Percentiles rank a stretch among this genome's conserved stretches.
These are phyloP conservation scores for Poeciliopsis paucimaculata DNA, from an alignment of 2,797 vertebrate species.

Conservation along the genomic window DNA sequence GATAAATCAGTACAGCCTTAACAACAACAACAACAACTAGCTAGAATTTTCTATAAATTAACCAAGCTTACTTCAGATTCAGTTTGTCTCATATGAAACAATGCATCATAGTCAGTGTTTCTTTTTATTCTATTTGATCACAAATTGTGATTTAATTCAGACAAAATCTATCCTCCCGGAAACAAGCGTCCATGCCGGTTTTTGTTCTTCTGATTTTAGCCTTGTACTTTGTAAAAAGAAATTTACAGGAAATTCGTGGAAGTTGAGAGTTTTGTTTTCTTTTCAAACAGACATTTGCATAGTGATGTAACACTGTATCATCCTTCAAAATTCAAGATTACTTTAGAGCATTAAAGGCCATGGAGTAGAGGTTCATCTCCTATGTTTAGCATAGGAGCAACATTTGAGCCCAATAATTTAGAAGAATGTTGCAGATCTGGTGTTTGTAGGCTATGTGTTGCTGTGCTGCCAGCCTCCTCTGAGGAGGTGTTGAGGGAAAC, in stretches of 20 bases:
- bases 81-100: neutral
- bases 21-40: too few species aligned
- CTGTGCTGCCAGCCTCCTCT: conserved; percentile 44
- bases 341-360: neutral
- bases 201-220: neutral
- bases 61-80: neutral
- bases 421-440: conserved; percentile 57
- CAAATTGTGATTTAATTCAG: neutral
- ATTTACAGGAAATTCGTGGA: too few species aligned
- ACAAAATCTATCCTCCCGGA: neutral
- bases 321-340: neutral
- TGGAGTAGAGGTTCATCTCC: neutral
- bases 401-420: conserved; percentile 22
- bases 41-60: neutral
- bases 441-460: conserved; percentile 29
- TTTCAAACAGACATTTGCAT: neutral
- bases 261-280: neutral
- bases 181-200: neutral
- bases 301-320: neutral
- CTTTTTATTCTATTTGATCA: neutral
- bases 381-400: conserved; percentile 28
- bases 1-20: too few species aligned
- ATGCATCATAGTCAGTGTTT: neutral
- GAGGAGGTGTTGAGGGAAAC: conserved; percentile 65
- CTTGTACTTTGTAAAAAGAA: neutral